Base-by-base conservation (phyloP, 2,797 vertebrate genomes). In the Sebastes minor region DNA sequence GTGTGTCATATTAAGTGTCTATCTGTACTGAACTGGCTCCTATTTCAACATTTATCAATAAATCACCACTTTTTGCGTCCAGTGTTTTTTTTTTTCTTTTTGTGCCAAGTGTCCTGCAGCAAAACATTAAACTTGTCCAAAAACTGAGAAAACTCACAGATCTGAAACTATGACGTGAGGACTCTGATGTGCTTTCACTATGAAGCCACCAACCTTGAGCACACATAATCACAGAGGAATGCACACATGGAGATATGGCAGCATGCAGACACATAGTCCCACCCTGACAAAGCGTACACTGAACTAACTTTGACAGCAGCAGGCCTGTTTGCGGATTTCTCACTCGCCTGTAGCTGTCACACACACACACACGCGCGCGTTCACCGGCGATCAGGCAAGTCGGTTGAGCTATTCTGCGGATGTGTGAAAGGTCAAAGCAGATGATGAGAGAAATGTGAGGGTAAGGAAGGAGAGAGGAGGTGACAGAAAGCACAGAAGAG, bases 341-440 rank as follows among this genome's bases (percentile, higher is more conserved):
- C 6, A 59, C n/a, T 67, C 4, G 8, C n/a, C 46, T 61, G 0
- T 42, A 52, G 25, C 61, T 56, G 16, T 32, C 52, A 32, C 64
- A 67, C 77, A 65, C 52, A n/a, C 63, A 62, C 77, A n/a, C n/a
- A 32, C 46, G 38, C 53, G 60, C 74, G 61, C 46, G 28, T 12
- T 32, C 46, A 63, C 10, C 12, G 3, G 13, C 2, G 1, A 55
- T 27, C 33, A 60, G 14, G 27, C 74, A 18, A 16, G 80, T 23
- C 14, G 6, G 49, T 55, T 52, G 14, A 80, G 57, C 66, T 73
- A 73, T 70, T 79, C n/a, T 79, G 68, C 85, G 80, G 76, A 92
- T 74, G 85, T 53, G 71, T 74, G 38, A 91, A 89, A 91, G 81
- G 73, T 84, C 84, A 80, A 62, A 55, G 16, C 23, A 61, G 42